These are phyloP conservation scores for Oncorhynchus mykiss DNA, from an alignment of 2,113 vertebrate genomes.

Conservation along the genomic window DNA sequence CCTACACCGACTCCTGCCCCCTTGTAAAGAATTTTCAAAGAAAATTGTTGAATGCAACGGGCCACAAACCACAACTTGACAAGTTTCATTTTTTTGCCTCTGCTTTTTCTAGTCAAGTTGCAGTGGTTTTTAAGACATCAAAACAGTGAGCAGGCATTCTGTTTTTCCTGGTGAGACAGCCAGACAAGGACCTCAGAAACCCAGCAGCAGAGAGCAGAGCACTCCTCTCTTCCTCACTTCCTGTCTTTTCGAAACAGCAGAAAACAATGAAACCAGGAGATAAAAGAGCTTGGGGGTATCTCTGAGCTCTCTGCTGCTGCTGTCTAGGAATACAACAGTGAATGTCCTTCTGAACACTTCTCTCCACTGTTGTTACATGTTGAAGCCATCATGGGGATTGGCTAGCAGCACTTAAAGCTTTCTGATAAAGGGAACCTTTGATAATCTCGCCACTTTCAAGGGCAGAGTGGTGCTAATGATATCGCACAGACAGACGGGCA, in stretches of 20 bases:
- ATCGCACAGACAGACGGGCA: not conserved
- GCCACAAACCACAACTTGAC: not conserved
- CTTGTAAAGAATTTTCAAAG: not conserved
- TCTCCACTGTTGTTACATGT: not conserved
- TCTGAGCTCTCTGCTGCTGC: slow-evolving; percentile 7
- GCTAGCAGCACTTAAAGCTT: slow-evolving; percentile 6
- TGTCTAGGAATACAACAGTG: slow-evolving; percentile 3
- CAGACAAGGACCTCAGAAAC: not conserved
- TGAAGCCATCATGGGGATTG: not conserved
- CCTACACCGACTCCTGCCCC: not conserved
- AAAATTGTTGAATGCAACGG: not conserved
- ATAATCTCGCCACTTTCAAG: slow-evolving; percentile 4
- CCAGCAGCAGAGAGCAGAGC: not conserved
- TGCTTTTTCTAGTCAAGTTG: not conserved
- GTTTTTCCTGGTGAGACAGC: slow-evolving; percentile 1
- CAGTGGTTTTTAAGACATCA: slow-evolving; percentile 10
- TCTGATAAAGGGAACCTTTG: slow-evolving; percentile 4
- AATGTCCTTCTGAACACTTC: not conserved
- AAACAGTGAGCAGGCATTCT: not conserved
- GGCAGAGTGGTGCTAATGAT: not conserved
- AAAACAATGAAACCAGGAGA: not conserved
- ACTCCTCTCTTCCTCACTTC: not conserved
- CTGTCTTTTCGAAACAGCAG: not conserved
- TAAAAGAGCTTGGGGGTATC: not conserved
- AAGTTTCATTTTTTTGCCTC: not conserved